Conservation (phyloP, 2,888 invertebrate species). For the Sarcophaga variegata region DNA sequence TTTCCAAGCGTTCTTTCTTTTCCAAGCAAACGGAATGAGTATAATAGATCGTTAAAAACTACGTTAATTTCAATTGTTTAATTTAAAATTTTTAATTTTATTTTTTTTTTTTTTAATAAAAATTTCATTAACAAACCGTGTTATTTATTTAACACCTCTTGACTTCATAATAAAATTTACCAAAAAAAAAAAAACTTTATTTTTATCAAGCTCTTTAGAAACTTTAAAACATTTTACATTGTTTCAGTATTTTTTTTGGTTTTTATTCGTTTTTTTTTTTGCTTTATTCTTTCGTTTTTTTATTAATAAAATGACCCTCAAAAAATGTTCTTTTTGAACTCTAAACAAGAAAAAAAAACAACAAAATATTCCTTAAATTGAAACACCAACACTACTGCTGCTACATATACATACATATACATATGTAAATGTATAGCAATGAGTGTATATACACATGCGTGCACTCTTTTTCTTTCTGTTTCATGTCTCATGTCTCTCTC, state of each 20-base stretch:
- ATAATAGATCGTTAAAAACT: too few relatives aligned
- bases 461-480: background rate
- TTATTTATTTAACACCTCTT: background rate
- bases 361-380: background rate
- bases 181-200: background rate
- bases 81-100: too few relatives aligned
- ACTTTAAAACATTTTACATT: background rate
- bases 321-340: background rate
- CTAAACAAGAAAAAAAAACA: background rate
- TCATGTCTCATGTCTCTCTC: background rate
- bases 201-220: background rate
- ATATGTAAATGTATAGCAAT: too few relatives aligned
- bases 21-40: too few relatives aligned
- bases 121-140: too few relatives aligned
- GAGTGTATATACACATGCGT: background rate
- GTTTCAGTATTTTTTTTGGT: background rate
- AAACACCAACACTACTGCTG: background rate
- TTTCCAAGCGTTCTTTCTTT: too few relatives aligned
- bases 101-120: too few relatives aligned
- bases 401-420: background rate
- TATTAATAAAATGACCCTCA: background rate
- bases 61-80: too few relatives aligned
- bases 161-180: background rate
- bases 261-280: background rate
- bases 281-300: background rate